Evolutionary conservation across 1,140 invertebrate genomes (phyloP).

Genomic region (Palaemon carinicauda): DNA sequence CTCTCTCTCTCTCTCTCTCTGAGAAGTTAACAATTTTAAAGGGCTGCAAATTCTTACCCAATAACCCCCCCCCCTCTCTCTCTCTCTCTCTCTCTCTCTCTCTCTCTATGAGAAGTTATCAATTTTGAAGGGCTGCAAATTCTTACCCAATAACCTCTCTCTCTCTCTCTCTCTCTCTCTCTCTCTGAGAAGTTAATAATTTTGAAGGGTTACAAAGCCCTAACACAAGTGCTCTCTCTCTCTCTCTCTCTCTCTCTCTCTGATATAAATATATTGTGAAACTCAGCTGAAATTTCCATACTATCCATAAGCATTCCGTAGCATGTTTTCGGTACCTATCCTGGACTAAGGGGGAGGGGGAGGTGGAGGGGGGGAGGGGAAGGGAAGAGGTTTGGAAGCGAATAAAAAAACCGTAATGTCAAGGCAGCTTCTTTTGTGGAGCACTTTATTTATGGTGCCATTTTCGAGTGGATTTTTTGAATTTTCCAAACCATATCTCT

Average conservation of each 20-base stretch:
- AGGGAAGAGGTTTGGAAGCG: neutral
- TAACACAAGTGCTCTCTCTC: too few species aligned
- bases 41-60: too few species aligned
- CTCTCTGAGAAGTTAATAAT: too few species aligned
- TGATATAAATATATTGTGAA: neutral
- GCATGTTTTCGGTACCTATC: slow-evolving; percentile 18
- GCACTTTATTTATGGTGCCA: slow-evolving; percentile 50
- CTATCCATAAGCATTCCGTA: slow-evolving; percentile 16
- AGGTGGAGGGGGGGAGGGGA: neutral
- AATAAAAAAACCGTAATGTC: slow-evolving; percentile 45
- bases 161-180: too few species aligned
- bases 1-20: too few species aligned
- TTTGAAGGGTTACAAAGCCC: too few species aligned
- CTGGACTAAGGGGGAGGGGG: neutral
- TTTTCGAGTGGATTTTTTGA: slow-evolving; percentile 58
- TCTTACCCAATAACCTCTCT: too few species aligned
- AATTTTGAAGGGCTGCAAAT: too few species aligned
- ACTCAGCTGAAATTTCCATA: neutral
- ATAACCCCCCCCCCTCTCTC: too few species aligned
- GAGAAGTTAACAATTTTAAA: too few species aligned
- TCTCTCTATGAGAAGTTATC: too few species aligned
- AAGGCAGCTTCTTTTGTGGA: slow-evolving; percentile 36
- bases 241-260: neutral
- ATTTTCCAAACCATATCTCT: slow-evolving; percentile 57
- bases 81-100: too few species aligned